A percentile compares a stretch with the other conserved stretches of the same genome.
Conservation (phyloP, 2,888 invertebrate genomes). For the Ceramica pisi region DNA sequence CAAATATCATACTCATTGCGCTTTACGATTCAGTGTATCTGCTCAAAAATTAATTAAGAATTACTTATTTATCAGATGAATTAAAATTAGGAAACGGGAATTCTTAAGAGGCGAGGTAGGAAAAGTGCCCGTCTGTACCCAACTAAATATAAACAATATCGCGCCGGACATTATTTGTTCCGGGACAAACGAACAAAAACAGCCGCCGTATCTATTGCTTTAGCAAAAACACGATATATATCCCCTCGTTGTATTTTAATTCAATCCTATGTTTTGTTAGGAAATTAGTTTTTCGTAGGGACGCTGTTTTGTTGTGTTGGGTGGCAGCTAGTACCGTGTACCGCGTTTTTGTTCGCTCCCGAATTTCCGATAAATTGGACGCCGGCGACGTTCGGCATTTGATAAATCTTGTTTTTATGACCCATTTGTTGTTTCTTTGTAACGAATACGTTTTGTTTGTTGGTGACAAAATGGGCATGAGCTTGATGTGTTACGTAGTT, state of each 20-base stretch:
- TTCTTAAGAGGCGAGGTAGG: not conserved
- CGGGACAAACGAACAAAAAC: slow-evolving; percentile 62
- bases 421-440: slow-evolving; percentile 52
- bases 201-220: slow-evolving; percentile 49
- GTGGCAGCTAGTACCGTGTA: slow-evolving; percentile 42
- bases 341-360: slow-evolving; percentile 48
- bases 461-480: not conserved
- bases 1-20: too few relatives aligned
- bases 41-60: too few relatives aligned
- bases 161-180: slow-evolving; percentile 52
- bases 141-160: slow-evolving; percentile 26
- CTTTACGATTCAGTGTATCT: too few relatives aligned
- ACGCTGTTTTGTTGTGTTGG: slow-evolving; percentile 49
- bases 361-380: slow-evolving; percentile 56
- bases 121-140: slow-evolving; percentile 20
- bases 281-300: slow-evolving; percentile 57
- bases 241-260: slow-evolving; percentile 62
- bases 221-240: slow-evolving; percentile 56
- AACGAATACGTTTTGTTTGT: slow-evolving; percentile 40
- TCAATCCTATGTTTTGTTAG: slow-evolving; percentile 64
- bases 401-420: slow-evolving; percentile 59
- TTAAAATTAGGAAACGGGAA: not conserved
- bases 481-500: slow-evolving; percentile 8
- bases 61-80: too few relatives aligned
- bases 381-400: slow-evolving; percentile 40